Base-by-base conservation (phyloP, 1,140 invertebrate species). In the Drosophila burlai region DNA sequence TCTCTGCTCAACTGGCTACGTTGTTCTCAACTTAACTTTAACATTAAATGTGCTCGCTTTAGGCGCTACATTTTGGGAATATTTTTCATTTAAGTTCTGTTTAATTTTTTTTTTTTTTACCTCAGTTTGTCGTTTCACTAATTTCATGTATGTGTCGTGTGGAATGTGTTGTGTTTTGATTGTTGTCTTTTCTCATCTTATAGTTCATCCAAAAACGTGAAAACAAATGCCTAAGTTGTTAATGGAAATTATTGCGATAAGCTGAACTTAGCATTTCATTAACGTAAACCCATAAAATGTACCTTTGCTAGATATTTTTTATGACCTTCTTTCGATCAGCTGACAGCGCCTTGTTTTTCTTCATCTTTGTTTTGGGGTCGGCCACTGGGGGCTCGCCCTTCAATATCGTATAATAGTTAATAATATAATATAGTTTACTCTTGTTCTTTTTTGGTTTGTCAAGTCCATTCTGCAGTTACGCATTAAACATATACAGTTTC, bases 211-310 rank as follows among this genome's bases (percentile, higher is more conserved):
- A 43, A 40, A 68, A 69, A 68, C 42, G 66, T 50, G 40, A 80
- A 80, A 86, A 68, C 34, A 90, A 60, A 80, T 57, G 38, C 59
- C 64, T 80, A 67, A 73, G 59, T 40, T 69, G 31, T 75, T 43
- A 67, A 75, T 67, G n/a, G 21, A 81, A 89, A 84, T 81, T 9
- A 84, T 66, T 62, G 60, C 52, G 54, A 59, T 36, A 79, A 80
- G 68, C 61, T 54, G 74, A 91, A 91, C 86, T 75, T 80, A 91
- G 71, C 54, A 80, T 83, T 85, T 82, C 42, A 91, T 86, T 82
- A 83, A 91, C 83, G 82, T 87, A 87, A 87, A 91, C 87, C 43
- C 49, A 67, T 80, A 69, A 64, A 61, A 65, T 45, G 24, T 61
- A 54, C 59, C 21, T 75, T 60, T 21, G 49, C 72, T 60, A 67